Percentiles rank a stretch among this genome's conserved stretches.
phyloP scores from a whole-genome alignment of 2,797 vertebrate genomes.

The Yasuhikotakia modesta region DNA sequence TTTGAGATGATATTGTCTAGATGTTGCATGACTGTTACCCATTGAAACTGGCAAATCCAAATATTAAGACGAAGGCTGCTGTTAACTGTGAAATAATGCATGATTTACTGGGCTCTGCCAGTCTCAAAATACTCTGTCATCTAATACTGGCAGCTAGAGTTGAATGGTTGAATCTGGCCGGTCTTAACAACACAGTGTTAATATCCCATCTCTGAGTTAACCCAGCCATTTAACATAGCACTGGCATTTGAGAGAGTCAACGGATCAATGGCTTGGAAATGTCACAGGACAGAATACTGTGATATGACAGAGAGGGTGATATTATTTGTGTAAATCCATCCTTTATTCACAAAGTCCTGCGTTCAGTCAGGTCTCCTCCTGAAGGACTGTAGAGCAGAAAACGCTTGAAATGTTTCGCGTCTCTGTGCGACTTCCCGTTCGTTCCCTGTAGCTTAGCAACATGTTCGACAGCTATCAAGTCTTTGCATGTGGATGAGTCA shows the following conservation, averaged over 20 bases:
- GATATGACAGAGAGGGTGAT: conserved; percentile 47
- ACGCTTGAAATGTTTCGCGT: not conserved
- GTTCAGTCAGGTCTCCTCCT: conserved; percentile 5
- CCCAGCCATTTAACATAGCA: conserved; percentile 52
- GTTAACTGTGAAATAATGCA: not conserved
- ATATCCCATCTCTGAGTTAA: conserved; percentile 46
- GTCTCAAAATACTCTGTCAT: not conserved
- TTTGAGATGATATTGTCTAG: not conserved
- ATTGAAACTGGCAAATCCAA: not conserved
- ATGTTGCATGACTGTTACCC: not conserved
- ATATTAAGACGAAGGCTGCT: not conserved
- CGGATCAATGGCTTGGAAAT: conserved; percentile 56
- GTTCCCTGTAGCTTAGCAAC: conserved; percentile 45
- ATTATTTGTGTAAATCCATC: conserved; percentile 45
- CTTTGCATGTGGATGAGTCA: conserved; percentile 5
- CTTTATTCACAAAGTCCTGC: conserved; percentile 25
- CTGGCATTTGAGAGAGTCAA: conserved; percentile 58
- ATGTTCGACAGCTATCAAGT: conserved; percentile 24
- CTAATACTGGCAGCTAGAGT: not conserved
- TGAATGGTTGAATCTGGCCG: conserved; percentile 20
- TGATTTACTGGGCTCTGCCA: not conserved
- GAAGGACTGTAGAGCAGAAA: conserved; percentile 9
- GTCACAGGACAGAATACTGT: conserved; percentile 47
- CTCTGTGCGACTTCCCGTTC: not conserved
- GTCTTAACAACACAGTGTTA: conserved; percentile 31